These are phyloP conservation scores for Chloromyia formosa DNA, from an alignment of 2,888 invertebrate species.

Conservation along the genomic window DNA sequence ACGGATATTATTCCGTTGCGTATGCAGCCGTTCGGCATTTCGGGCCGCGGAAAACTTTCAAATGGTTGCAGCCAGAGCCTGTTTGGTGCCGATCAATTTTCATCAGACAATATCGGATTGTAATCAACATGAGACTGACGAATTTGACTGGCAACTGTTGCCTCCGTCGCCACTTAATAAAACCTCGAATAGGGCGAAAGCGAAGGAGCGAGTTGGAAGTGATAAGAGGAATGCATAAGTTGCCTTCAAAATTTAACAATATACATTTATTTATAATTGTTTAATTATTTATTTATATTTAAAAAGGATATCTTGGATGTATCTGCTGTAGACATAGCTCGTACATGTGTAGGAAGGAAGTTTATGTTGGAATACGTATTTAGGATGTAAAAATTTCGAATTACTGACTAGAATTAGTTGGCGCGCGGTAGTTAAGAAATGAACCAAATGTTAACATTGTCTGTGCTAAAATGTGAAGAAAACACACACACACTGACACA, in stretches of 20 bases:
- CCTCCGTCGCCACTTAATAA: slow-evolving; percentile 46
- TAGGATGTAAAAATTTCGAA: not conserved
- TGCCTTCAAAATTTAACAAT: slow-evolving; percentile 31
- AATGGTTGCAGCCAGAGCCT: slow-evolving; percentile 61
- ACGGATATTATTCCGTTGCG: slow-evolving; percentile 86
- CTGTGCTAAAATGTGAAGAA: slow-evolving; percentile 3
- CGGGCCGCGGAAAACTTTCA: slow-evolving; percentile 64
- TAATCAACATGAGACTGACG: slow-evolving; percentile 57
- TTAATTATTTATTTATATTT: not conserved
- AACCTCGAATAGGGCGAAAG: slow-evolving; percentile 46
- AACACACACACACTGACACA: too few species aligned
- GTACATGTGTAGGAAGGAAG: slow-evolving; percentile 1
- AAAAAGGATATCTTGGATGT: too few species aligned
- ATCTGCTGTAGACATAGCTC: too few species aligned
- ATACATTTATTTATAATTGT: not conserved
- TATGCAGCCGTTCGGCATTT: slow-evolving; percentile 69
- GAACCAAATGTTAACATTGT: slow-evolving; percentile 36
- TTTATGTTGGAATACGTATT: not conserved
- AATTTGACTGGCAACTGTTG: slow-evolving; percentile 62
- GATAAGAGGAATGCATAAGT: slow-evolving; percentile 32
- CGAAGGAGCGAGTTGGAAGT: slow-evolving; percentile 15
- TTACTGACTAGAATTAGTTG: not conserved
- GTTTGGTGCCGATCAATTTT: slow-evolving; percentile 62
- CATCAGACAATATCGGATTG: slow-evolving; percentile 63
- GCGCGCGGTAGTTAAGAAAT: not conserved